phyloP scores from a whole-genome alignment of 2,113 vertebrate species.

The Junco hyemalis region DNA sequence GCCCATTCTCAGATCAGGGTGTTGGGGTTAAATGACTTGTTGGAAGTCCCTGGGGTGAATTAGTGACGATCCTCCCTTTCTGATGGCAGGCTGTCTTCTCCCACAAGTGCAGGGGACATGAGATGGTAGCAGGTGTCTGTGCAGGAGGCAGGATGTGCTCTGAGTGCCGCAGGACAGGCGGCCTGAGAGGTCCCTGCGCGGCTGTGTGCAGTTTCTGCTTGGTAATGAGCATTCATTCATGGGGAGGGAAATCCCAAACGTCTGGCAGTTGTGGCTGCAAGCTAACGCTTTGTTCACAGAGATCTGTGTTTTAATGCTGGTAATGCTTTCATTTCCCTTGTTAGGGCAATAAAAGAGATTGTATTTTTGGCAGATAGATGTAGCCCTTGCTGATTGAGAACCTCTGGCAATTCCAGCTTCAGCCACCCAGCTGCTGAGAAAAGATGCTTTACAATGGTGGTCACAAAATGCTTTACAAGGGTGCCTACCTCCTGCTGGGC shows the following conservation, averaged over 20 bases:
- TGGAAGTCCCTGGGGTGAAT: background rate
- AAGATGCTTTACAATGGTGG: background rate
- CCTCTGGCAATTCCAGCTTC: background rate
- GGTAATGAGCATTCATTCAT: background rate
- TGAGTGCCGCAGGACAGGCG: rapidly evolving
- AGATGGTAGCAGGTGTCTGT: rapidly evolving
- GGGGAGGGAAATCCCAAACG: background rate
- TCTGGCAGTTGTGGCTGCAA: constrained; percentile 1
- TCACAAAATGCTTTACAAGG: background rate
- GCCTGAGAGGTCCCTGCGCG: rapidly evolving
- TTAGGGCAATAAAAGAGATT: constrained; percentile 33
- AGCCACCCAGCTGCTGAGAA: background rate
- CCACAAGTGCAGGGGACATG: background rate
- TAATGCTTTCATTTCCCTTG: constrained; percentile 7
- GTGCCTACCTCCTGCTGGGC: background rate
- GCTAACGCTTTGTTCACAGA: background rate
- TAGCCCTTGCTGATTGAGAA: background rate
- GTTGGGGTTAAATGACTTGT: background rate
- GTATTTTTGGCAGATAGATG: background rate
- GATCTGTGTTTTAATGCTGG: background rate
- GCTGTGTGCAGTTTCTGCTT: background rate
- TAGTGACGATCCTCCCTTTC: background rate
- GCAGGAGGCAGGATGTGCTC: background rate
- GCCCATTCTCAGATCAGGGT: rapidly evolving
- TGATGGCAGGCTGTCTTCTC: background rate